Evolutionary conservation across 2,797 vertebrate genomes (phyloP), one percentile per base, ranked within the genome.

Genomic region (Intellagama lesueurii): DNA sequence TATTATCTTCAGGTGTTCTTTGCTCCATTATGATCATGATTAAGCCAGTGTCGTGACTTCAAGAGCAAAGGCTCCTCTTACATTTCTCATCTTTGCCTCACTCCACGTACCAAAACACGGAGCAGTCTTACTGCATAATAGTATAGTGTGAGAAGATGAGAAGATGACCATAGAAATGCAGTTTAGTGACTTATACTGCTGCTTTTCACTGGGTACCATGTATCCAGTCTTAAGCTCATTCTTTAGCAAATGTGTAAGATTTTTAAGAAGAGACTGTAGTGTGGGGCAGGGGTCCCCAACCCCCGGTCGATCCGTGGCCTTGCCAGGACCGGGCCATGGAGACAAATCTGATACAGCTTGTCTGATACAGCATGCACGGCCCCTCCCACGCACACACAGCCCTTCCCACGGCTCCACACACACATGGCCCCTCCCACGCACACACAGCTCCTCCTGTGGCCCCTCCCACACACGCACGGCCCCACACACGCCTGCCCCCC

Each of bases 1-100:
- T 91, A 89, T 89, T 89, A 86, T 89, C 64, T 64, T 88, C 19
- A 68, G 75, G 52, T 86, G 40, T 89, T 89, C 90, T 92, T 70
- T 64, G 5, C 86, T 89, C 17, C 4, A 16, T 81, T 94, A 92
- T 94, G 82, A 68, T 75, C 75, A 76, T 84, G 66, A 79, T 93
- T 84, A 90, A 84, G 87, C 84, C 80, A 90, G 8, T 83, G 73
- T 80, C 60, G n/a, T 69, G 35, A 44, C 64, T 56, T 52, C 32
- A 77, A 64, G 70, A 66, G 30, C 64, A 77, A 73, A 35, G 32
- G n/a, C 12, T 83, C 80, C 70, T 35, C 52, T 78, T 11, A 7
- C 19, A 66, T 66, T 83, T 81, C 30, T 35, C 72, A 40, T 64
- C 26, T 26, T 75, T 14, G 83, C 49, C 66, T 70, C 32, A 66